These are phyloP conservation scores for Nezara viridula DNA, from an alignment of 2,888 invertebrate species.

Conservation along the genomic window DNA sequence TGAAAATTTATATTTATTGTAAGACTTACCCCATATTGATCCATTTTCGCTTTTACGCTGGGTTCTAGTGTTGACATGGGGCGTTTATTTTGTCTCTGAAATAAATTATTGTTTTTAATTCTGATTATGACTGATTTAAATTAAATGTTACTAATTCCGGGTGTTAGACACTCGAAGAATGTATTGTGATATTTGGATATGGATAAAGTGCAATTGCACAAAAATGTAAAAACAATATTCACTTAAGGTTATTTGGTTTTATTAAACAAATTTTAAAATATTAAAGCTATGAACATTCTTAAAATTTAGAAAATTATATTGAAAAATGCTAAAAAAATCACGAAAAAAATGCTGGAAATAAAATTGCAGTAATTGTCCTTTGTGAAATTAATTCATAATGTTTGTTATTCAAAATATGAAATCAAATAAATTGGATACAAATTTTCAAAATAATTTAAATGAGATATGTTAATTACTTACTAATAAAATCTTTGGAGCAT, in stretches of 20 bases:
- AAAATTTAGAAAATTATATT: background rate
- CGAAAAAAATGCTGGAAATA: background rate
- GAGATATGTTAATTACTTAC: constrained; percentile 16
- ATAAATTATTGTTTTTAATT: background rate
- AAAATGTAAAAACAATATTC: background rate
- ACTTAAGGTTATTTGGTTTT: background rate
- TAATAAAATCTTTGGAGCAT: background rate
- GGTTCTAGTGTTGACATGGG: background rate
- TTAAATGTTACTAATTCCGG: background rate
- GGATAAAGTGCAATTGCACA: background rate
- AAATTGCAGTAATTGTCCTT: background rate
- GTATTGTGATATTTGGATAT: background rate
- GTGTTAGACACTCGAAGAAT: background rate
- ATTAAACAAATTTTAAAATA: background rate
- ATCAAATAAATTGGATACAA: background rate
- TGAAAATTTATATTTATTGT: background rate
- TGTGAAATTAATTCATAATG: background rate
- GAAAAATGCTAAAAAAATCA: background rate
- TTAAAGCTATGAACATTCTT: background rate
- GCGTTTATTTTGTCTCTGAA: background rate
- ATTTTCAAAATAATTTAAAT: background rate
- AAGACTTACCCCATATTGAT: background rate
- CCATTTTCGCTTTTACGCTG: background rate
- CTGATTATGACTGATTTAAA: background rate
- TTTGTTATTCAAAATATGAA: background rate